phyloP scores from a whole-genome alignment of 1,140 invertebrate species.

The Pseudomyrmex gracilis region DNA sequence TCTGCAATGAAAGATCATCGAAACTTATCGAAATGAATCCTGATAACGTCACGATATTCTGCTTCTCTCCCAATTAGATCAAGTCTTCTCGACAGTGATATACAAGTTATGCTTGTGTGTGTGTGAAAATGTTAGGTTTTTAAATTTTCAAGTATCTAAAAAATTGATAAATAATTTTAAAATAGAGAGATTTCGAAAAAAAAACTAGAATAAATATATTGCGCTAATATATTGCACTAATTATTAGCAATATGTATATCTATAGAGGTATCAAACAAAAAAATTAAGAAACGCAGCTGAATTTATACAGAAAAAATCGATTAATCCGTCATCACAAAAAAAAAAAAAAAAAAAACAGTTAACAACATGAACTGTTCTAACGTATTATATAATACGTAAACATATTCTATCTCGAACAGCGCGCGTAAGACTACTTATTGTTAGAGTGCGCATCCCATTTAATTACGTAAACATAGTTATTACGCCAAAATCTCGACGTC shows the following conservation, averaged over 20 bases:
- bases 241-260: no score
- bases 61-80: neutral
- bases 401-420: neutral
- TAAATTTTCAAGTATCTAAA: no score
- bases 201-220: no score
- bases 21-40: neutral
- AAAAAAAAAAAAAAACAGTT: no score
- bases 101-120: neutral
- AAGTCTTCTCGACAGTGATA: neutral
- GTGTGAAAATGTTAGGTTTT: no score
- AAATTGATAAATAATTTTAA: no score
- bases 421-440: neutral
- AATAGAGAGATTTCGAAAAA: no score
- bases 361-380: neutral
- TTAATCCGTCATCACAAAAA: neutral
- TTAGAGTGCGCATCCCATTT: neutral
- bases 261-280: neutral
- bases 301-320: neutral
- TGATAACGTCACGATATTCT: neutral
- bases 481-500: neutral
- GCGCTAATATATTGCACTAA: no score
- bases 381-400: neutral
- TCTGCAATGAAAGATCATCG: neutral
- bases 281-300: neutral
- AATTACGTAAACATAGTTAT: slow-evolving; percentile 7